Evolutionary conservation across 2,113 vertebrate genomes (phyloP).

Genomic region (Rhagologus leucostigma): DNA sequence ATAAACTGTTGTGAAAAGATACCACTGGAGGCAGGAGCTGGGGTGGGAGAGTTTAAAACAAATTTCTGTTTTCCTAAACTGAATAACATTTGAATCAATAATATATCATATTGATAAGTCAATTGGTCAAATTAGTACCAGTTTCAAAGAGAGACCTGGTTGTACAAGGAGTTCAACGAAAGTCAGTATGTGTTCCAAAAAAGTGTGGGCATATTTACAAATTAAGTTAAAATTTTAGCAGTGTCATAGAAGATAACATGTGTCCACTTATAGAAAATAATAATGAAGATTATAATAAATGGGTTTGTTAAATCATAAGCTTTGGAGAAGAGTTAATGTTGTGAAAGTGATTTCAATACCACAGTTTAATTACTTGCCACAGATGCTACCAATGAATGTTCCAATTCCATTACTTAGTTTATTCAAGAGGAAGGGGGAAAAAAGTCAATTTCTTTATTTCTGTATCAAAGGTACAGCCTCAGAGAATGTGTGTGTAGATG

Average conservation of each 20-base stretch:
- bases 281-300: conserved; percentile 1
- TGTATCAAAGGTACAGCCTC: neutral
- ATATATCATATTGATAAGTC: neutral
- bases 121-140: neutral
- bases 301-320: neutral
- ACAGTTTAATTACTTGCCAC: conserved; percentile 15
- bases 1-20: neutral
- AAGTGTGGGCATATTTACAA: neutral
- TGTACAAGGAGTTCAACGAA: neutral
- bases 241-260: neutral
- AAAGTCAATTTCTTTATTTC: neutral
- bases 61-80: neutral
- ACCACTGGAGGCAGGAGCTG: neutral
- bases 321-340: neutral
- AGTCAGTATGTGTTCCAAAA: neutral
- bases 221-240: neutral
- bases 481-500: neutral
- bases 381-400: conserved; percentile 3
- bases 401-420: neutral
- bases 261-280: neutral
- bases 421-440: neutral
- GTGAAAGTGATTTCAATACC: neutral
- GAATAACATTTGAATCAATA: neutral
- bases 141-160: neutral
- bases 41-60: neutral